Base-by-base conservation (phyloP, 2,797 vertebrate genomes). In the Masticophis lateralis region DNA sequence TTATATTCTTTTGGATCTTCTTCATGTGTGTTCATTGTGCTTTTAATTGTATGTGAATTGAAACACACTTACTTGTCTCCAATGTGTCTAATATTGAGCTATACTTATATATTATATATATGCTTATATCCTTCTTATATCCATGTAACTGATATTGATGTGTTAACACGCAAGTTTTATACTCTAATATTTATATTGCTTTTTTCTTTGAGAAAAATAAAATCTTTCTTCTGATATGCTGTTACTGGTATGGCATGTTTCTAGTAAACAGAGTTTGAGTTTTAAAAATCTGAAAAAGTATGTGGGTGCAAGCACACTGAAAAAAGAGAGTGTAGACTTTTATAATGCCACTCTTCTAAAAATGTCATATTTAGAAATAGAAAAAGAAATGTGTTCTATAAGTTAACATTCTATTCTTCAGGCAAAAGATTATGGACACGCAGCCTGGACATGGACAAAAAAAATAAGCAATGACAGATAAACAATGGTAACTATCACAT, bases 181-280 rank as follows among this genome's bases (percentile, higher is more conserved):
- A 99, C 99, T 99, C 99, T 99, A 99, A 99, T 99, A 99, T 99
- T 99, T 99, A 99, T 99, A 99, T 99, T 98, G 98, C 99, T 99
- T 99, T 98, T 98, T 98, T 98, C 98, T 98, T 91, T 98, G 97
- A 97, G 98, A 98, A 98, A 98, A 99, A 98, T 99, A 99, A 99
- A 99, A 98, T 79, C 91, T 94, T 98, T 98, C 98, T 98, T 98
- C 98, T 98, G 98, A 99, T 98, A 95, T 95, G 92, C 94, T 97
- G 94, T 95, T 96, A 86, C 0, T 11, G 3, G 37, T 18, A 12
- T 86, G 13, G 37, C 37, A 55, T 18, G 13, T 5, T 22, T 69
- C 28, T 91, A 22, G 28, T 27, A 69, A 59, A 90, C 53, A 74
- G 83, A 6, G 56, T 93, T 90, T 13, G 61, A 18, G 6, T 14